Percentiles rank a stretch among this genome's conserved stretches.
These are phyloP conservation scores for Sarcophaga subvicina DNA, from an alignment of 2,888 invertebrate genomes.

Conservation along the genomic window DNA sequence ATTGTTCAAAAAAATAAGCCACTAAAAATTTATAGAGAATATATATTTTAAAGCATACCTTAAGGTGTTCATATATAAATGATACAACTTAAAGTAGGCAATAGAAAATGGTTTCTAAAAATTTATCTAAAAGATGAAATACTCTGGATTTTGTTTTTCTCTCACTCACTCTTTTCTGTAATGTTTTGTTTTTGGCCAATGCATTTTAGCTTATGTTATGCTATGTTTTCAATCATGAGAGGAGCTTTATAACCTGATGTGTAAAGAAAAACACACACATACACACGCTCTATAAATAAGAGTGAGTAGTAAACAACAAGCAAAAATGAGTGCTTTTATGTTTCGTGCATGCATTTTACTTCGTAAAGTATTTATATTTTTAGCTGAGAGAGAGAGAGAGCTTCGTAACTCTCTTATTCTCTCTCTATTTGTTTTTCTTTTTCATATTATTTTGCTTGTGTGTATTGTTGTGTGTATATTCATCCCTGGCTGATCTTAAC, in stretches of 20 bases:
- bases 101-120: conserved; percentile 27
- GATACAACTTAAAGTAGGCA: conserved; percentile 61
- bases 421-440: neutral
- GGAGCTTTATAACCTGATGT: no score
- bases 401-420: neutral
- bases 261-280: no score
- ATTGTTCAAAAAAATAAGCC: neutral
- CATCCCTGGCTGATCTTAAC: conserved; percentile 74
- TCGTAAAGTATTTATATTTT: no score
- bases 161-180: neutral
- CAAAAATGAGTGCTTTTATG: no score
- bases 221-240: neutral
- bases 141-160: neutral
- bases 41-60: conserved; percentile 42
- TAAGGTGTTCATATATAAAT: conserved; percentile 17
- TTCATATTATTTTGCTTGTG: neutral
- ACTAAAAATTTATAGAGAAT: neutral
- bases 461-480: conserved; percentile 41
- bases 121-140: conserved; percentile 42
- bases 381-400: no score
- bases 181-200: neutral
- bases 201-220: neutral
- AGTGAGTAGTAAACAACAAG: no score
- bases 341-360: no score
- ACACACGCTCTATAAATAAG: no score